Evolutionary conservation across 2,113 vertebrate species (phyloP), one percentile per base, ranked within the genome.

Genomic region (Ictidomys tridecemlineatus): DNA sequence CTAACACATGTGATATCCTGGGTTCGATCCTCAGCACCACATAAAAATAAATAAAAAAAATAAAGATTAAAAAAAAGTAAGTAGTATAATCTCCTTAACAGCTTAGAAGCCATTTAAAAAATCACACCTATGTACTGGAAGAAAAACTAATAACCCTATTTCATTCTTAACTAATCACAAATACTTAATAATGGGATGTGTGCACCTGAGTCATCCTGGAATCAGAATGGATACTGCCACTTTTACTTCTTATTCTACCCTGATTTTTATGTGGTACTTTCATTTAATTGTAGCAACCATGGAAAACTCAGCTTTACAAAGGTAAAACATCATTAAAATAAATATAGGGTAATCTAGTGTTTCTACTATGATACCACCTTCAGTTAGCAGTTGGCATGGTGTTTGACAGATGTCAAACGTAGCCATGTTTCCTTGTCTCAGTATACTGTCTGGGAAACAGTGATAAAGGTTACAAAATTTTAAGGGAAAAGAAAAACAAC

Each of bases 111-210:
- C 48, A 86, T 83, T 69, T 30, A 45, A 67, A 70, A 63, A 77
- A 85, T 18, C 34, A 58, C 8, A 22, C 26, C 37, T 9, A 77
- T 4, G 70, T 10, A 53, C 51, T 16, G 20, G 70, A 87, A 42
- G 51, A 79, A 93, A 86, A 85, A 45, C 45, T 51, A 34, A 74
- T 51, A 93, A 22, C 58, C n/a, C 72, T 42, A n/a, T n/a, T 16
- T 86, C 73, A 78, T 85, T 93, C 83, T 78, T 69, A 86, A 67
- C 91, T 70, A 86, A 61, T 32, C 32, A 86, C 37, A 86, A 56
- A 58, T n/a, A 56, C 80, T 76, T 76, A 56, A 69, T 17, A 69
- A 73, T 39, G 72, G 14, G 18, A 58, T 37, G 73, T 45, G 48
- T 87, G 48, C 11, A 93, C 37, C 37, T 70, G 24, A 73, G 72